phyloP scores from a whole-genome alignment of 2,113 vertebrate species.

The Paedocypris sp. region DNA sequence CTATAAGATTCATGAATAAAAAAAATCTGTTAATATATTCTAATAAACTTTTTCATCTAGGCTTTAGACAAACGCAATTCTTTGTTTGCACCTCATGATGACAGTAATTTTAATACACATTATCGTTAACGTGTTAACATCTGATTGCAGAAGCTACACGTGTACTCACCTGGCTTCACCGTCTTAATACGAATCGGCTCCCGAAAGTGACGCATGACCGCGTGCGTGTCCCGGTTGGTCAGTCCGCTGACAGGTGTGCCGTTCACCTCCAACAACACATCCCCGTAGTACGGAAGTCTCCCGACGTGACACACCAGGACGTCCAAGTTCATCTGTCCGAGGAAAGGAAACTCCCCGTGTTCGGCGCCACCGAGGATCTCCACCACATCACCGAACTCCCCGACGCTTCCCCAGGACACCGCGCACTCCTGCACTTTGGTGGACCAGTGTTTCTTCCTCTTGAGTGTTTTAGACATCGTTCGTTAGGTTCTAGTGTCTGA shows the following conservation, averaged over 20 bases:
- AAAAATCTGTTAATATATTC: no score
- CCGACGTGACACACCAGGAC: slow-evolving; percentile 70
- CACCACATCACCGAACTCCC: slow-evolving; percentile 59
- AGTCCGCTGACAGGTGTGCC: slow-evolving; percentile 92
- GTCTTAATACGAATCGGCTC: slow-evolving; percentile 87
- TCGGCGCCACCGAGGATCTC: slow-evolving; percentile 84
- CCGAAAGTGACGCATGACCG: slow-evolving; percentile 86
- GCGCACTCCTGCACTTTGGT: slow-evolving; percentile 85
- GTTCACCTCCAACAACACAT: slow-evolving; percentile 92
- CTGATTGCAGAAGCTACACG: no score
- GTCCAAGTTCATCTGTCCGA: slow-evolving; percentile 70
- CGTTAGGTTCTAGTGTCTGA: not conserved
- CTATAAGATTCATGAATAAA: no score
- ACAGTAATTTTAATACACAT: no score
- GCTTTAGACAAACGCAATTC: no score
- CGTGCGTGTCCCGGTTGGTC: slow-evolving; percentile 83
- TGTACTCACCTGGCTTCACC: slow-evolving; percentile 84
- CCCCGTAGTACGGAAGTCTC: slow-evolving; percentile 70
- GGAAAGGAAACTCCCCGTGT: slow-evolving; percentile 81
- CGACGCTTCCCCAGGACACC: slow-evolving; percentile 70
- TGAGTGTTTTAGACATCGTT: slow-evolving; percentile 87
- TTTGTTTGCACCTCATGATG: no score
- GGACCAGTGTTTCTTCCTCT: slow-evolving; percentile 92
- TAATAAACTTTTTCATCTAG: no score
- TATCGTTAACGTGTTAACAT: no score